Evolutionary conservation across 1,140 invertebrate species (phyloP).

Genomic region (Akabosia matsudoensis): DNA sequence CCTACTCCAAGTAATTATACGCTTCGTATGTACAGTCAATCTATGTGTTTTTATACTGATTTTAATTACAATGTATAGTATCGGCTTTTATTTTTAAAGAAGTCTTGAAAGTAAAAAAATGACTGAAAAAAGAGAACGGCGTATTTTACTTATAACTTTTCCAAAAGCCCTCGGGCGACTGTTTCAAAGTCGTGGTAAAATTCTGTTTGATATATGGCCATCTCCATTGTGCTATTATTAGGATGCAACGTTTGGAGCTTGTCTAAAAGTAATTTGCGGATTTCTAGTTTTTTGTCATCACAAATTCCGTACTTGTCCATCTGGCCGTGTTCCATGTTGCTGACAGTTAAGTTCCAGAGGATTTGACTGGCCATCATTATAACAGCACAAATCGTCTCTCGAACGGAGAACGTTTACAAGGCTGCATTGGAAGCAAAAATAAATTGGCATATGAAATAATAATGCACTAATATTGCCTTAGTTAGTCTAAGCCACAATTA

Average conservation of each 20-base stretch:
- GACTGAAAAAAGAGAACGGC: too few species aligned
- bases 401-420: conserved; percentile 58
- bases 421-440: conserved; percentile 49
- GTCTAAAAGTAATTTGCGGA: neutral
- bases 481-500: conserved; percentile 47
- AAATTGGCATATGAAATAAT: conserved; percentile 16
- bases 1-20: too few species aligned
- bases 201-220: neutral
- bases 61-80: too few species aligned
- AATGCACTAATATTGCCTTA: neutral
- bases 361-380: conserved; percentile 64
- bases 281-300: conserved; percentile 23
- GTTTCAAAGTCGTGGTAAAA: conserved; percentile 14
- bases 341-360: conserved; percentile 60
- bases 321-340: neutral
- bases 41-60: too few species aligned
- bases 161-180: neutral
- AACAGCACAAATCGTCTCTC: conserved; percentile 61
- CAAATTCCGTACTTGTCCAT: neutral
- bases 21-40: too few species aligned
- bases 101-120: too few species aligned
- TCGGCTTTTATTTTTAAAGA: too few species aligned
- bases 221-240: neutral
- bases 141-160: conserved; percentile 4
- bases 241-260: conserved; percentile 4